Evolutionary conservation across 1,140 invertebrate species (phyloP).

Genomic region (Sycobia sp.): DNA sequence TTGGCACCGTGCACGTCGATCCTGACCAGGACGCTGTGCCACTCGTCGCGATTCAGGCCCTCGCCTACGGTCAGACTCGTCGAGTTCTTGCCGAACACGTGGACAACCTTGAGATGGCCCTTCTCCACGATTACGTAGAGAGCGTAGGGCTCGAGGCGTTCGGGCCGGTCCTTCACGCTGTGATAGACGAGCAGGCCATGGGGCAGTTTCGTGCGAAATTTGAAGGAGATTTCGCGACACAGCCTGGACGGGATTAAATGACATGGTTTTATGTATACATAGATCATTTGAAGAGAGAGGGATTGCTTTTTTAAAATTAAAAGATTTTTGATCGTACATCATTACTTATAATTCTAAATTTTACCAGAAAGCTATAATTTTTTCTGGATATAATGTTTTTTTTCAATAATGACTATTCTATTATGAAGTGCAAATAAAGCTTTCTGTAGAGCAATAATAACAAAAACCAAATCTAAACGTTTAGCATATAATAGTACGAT

Average conservation of each 20-base stretch:
- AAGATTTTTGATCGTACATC: too few species aligned
- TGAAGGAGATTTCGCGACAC: conserved; percentile 84
- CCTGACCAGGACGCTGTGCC: conserved; percentile 83
- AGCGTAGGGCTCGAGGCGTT: conserved; percentile 79
- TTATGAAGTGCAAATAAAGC: too few species aligned
- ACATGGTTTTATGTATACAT: neutral
- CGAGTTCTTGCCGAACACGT: conserved; percentile 84
- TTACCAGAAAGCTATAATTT: too few species aligned
- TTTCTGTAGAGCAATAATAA: too few species aligned
- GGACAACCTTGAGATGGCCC: conserved; percentile 87
- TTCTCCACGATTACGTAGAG: conserved; percentile 88
- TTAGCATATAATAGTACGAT: too few species aligned
- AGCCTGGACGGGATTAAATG: conserved; percentile 62
- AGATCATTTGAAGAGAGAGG: neutral
- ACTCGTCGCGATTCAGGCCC: conserved; percentile 85
- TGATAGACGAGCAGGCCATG: conserved; percentile 87
- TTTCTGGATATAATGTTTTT: too few species aligned
- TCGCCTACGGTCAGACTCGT: conserved; percentile 85
- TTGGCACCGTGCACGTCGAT: conserved; percentile 83
- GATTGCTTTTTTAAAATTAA: too few species aligned
- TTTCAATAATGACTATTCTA: too few species aligned
- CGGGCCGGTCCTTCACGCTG: conserved; percentile 81
- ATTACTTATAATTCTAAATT: too few species aligned
- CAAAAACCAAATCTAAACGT: too few species aligned
- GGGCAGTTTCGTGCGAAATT: conserved; percentile 83